Evolutionary conservation across 2,888 invertebrate genomes (phyloP), one percentile per base, ranked within the genome.

Genomic region (Cephus pulcher): DNA sequence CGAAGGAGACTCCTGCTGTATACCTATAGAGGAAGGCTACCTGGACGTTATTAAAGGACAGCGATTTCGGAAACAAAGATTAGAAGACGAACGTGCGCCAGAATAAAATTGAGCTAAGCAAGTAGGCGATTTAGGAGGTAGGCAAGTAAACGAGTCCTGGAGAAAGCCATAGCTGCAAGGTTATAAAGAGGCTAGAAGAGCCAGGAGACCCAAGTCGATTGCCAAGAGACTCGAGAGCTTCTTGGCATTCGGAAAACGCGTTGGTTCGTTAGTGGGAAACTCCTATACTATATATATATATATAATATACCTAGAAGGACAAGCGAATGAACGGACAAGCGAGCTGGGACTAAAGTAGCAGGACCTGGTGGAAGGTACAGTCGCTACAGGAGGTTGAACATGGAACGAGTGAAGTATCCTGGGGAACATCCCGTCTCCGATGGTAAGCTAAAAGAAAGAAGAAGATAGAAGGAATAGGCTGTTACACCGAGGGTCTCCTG

Each of bases 171-270:
- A 15, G 15, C 6, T 23, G 40, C 56, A 56, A 56, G 56, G 56
- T 23, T 56, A 56, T 56, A 56, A 56, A 23, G 56, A 56, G 23
- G 9, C 23, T 56, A 3, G 56, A 56, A 56, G 56, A 56, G 56
- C 56, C 56, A 9, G 56, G 23, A 15, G 6, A 56, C 56, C 23
- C 56, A 40, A 56, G 11, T 30, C 34, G 23, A 69, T n/a, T 34
- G 68, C 33, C 40, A 33, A 11, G 33, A 71, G 71, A 71, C 33
- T 32, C 71, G 2, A 34, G 33, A 75, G 82, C 86, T 85, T 83
- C 88, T 89, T 88, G 83, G 84, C 81, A 89, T 89, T 89, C 89
- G 83, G 86, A 85, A 84, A 85, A 85, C 87, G 88, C 83, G 76
- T 82, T 74, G 84, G 88, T 88, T 89, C 87, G 88, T 89, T 89